These are phyloP conservation scores for Zophobas atratus DNA, from an alignment of 1,140 invertebrate species.

Conservation along the genomic window DNA sequence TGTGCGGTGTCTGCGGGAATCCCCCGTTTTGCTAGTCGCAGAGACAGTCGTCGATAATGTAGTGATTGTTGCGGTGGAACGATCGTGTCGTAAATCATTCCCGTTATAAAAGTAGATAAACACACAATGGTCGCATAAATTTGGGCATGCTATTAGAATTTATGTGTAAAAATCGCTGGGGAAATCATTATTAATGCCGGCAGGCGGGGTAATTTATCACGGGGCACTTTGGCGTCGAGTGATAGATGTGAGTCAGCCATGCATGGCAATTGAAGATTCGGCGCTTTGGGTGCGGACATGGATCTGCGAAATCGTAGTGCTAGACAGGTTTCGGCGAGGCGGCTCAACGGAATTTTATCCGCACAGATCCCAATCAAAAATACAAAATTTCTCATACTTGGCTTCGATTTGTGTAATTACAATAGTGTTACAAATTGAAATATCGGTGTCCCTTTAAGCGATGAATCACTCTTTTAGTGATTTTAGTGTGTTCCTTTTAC, in stretches of 20 bases:
- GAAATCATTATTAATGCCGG: slow-evolving; percentile 50
- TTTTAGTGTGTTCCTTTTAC: too few relatives aligned
- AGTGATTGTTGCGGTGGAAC: slow-evolving; percentile 29
- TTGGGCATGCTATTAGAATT: slow-evolving; percentile 45
- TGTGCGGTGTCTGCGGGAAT: neutral
- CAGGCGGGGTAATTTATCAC: slow-evolving; percentile 44
- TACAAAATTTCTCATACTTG: too few relatives aligned
- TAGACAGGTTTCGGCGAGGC: neutral
- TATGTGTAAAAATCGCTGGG: slow-evolving; percentile 48
- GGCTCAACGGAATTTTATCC: neutral
- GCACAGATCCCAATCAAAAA: too few relatives aligned
- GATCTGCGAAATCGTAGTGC: slow-evolving; percentile 14
- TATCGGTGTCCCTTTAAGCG: too few relatives aligned
- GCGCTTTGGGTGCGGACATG: slow-evolving; percentile 19
- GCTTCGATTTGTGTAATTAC: too few relatives aligned
- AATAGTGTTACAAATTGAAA: too few relatives aligned
- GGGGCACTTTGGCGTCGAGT: slow-evolving; percentile 37
- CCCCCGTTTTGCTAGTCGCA: neutral
- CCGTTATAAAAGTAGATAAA: slow-evolving; percentile 49
- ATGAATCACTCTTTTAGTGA: too few relatives aligned
- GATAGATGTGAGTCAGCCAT: slow-evolving; percentile 45
- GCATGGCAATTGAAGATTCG: slow-evolving; percentile 40
- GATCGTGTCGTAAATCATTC: slow-evolving; percentile 19
- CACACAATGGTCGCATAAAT: slow-evolving; percentile 50
- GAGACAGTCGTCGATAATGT: slow-evolving; percentile 22